Conservation (phyloP, 2,888 invertebrate genomes). For the Lithophane semibrunnea region DNA sequence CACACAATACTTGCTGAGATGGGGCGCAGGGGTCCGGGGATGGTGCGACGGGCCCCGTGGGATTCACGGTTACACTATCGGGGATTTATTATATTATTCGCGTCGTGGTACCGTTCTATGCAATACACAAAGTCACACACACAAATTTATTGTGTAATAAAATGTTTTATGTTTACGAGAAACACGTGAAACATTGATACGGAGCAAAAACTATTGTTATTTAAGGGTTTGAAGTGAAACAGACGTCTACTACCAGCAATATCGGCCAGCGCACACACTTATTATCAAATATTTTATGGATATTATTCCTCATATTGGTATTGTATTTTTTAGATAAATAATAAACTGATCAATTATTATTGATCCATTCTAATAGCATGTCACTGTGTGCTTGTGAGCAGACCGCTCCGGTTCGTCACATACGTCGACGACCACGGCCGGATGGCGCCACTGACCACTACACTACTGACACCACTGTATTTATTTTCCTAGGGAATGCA, state of each 20-base stretch:
- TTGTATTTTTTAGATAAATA: not conserved
- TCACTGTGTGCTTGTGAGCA: not conserved
- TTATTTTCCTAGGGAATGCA: slow-evolving; percentile 31
- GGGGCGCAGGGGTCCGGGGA: not conserved
- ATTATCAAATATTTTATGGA: not conserved
- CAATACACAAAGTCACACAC: slow-evolving; percentile 5
- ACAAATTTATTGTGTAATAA: slow-evolving; percentile 35
- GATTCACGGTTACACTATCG: not conserved
- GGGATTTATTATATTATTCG: slow-evolving; percentile 5
- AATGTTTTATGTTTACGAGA: slow-evolving; percentile 7
- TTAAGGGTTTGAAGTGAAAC: not conserved
- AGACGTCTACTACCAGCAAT: not conserved
- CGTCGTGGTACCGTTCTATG: not conserved
- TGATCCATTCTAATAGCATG: not conserved
- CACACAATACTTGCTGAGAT: slow-evolving; percentile 53
- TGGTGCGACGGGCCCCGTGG: slow-evolving; percentile 19
- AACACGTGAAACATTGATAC: not conserved
- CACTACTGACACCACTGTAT: not conserved
- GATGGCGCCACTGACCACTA: not conserved
- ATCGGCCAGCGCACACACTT: not conserved
- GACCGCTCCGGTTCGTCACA: slow-evolving; percentile 17
- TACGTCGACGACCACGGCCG: not conserved
- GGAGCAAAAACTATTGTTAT: not conserved
- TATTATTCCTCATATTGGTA: not conserved
- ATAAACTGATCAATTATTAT: not conserved